Base-by-base conservation (phyloP, 1,140 invertebrate genomes). In the Rhagoletis zephyria region DNA sequence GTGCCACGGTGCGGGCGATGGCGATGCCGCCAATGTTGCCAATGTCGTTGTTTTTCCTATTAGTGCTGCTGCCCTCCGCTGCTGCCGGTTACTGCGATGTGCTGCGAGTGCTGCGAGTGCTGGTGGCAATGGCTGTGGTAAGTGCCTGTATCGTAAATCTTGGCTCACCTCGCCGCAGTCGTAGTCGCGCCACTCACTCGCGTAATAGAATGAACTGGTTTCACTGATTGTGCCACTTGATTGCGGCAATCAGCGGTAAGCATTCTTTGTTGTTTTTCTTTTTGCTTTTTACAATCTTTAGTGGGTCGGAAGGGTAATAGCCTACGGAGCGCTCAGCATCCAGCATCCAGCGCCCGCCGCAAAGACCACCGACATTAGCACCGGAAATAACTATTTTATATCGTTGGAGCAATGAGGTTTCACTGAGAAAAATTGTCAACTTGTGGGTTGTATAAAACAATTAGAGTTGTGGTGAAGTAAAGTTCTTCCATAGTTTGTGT, bases 351-450 rank as follows among this genome's bases (percentile, higher is more conserved):
- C 74, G 48, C 74, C 19, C 74, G 48, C 74, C 74, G 48, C 74
- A 19, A 81, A 59, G 74, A 81, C 48, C 74, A 56, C 48, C 48
- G 74, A 51, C 16, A 56, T 48, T 48, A 56, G 14, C 6, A 56
- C 74, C 74, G 74, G 74, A 81, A 81, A 81, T 81, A 81, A 30
- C 74, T 56, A 81, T 81, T 81, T 81, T 81, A 56, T 59, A n/a
- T 59, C 74, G 74, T 81, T 9, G 51, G 16, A 10, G 12, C 42
- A 12, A 4, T 63, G 61, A 10, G n/a, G 7, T 56, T 30, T 51
- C 74, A 81, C 74, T 81, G 74, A 56, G 48, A 81, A 81, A 81
- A 81, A 48, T 63, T n/a, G 61, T 14, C 16, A 30, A 30, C 16
- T 63, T 63, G 16, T 12, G 10, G 10, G 61, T 30, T 30, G 30